A percentile compares a stretch with the other conserved stretches of the same genome.
Evolutionary conservation across 1,140 invertebrate species (phyloP).

Genomic region (Lordiphosa mommai): DNA sequence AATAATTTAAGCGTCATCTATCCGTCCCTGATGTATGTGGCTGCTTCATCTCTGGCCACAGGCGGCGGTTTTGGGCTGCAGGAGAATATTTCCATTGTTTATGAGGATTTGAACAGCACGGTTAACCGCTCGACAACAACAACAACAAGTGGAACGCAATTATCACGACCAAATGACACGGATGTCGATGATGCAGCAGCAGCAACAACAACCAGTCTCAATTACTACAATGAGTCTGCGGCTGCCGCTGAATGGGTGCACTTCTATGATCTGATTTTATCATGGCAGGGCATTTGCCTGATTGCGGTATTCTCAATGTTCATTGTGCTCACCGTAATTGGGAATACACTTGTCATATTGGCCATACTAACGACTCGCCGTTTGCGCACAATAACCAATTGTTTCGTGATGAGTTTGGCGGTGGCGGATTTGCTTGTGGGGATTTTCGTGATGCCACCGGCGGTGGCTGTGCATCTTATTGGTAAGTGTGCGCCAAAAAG

Average conservation of each 20-base stretch:
- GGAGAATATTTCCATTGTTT: slow-evolving; percentile 56
- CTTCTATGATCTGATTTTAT: slow-evolving; percentile 72
- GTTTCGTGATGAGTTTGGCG: slow-evolving; percentile 95
- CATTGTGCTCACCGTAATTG: slow-evolving; percentile 85
- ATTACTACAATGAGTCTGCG: slow-evolving; percentile 69
- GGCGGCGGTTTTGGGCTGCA: slow-evolving; percentile 39
- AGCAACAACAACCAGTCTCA: slow-evolving; percentile 38
- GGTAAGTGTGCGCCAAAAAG: slow-evolving; percentile 80
- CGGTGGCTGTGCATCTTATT: slow-evolving; percentile 86
- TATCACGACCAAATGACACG: slow-evolving; percentile 34
- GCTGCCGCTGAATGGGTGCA: slow-evolving; percentile 67
- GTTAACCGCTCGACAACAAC: slow-evolving; percentile 21
- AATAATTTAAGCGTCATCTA: slow-evolving; percentile 43
- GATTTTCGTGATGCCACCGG: slow-evolving; percentile 96
- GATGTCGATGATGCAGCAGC: slow-evolving; percentile 7
- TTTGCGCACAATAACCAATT: slow-evolving; percentile 95
- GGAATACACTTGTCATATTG: slow-evolving; percentile 94
- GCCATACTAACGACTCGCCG: slow-evolving; percentile 94
- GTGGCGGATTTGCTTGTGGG: slow-evolving; percentile 95
- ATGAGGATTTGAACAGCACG: slow-evolving; percentile 48
- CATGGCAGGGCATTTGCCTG: slow-evolving; percentile 76
- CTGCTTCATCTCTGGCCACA: slow-evolving; percentile 52
- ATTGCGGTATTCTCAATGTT: slow-evolving; percentile 81
- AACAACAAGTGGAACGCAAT: slow-evolving; percentile 13
- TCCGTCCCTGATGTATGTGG: slow-evolving; percentile 65